Evolutionary conservation across 2,797 vertebrate species (phyloP).

Genomic region (Gymnopithys bicolor): DNA sequence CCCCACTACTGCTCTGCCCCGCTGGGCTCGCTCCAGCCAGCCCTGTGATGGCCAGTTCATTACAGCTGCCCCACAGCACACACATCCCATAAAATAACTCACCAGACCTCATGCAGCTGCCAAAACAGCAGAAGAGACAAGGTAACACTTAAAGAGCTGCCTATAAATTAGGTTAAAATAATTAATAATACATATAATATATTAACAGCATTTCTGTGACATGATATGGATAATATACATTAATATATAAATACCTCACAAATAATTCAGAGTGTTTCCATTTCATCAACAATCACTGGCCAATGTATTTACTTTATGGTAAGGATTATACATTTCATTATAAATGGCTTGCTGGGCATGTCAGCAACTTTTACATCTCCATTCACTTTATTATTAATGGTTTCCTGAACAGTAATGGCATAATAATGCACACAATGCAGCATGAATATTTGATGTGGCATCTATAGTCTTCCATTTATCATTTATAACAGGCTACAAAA

Average conservation of each 20-base stretch:
- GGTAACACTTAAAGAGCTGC: constrained; percentile 23
- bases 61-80: neutral
- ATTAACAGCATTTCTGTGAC: constrained; percentile 53
- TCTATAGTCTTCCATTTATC: constrained; percentile 79
- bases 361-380: constrained; percentile 72
- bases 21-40: neutral
- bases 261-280: constrained; percentile 67
- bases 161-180: constrained; percentile 63
- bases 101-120: neutral
- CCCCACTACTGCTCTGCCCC: neutral
- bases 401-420: constrained; percentile 75
- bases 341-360: constrained; percentile 72
- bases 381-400: constrained; percentile 82
- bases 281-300: constrained; percentile 63
- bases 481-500: constrained; percentile 85
- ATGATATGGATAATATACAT: constrained; percentile 68
- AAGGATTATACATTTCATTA: constrained; percentile 77
- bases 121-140: neutral
- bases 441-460: constrained; percentile 82
- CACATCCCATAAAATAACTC: neutral
- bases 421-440: constrained; percentile 67
- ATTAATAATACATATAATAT: constrained; percentile 66
- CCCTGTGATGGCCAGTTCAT: neutral
- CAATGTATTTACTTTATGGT: constrained; percentile 71
- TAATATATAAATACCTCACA: constrained; percentile 68